Evolutionary conservation across 1,140 invertebrate genomes (phyloP).

Genomic region (Drosophila obscura): DNA sequence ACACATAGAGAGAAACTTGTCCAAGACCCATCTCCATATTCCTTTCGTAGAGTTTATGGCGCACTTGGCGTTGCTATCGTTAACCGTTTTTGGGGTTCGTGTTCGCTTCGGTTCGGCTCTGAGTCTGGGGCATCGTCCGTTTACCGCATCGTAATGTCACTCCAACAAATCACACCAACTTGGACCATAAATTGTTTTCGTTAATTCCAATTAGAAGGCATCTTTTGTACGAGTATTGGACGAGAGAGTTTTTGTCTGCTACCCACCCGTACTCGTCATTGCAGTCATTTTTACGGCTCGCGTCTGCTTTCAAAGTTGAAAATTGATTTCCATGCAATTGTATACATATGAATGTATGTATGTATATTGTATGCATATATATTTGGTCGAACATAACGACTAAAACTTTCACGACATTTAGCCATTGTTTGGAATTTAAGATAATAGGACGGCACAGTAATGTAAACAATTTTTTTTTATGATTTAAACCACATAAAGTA

Average conservation of each 20-base stretch:
- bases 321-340: slow-evolving; percentile 4
- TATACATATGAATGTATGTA: too few relatives aligned
- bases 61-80: slow-evolving; percentile 40
- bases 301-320: background rate
- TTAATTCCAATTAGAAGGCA: slow-evolving; percentile 73
- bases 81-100: background rate
- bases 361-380: too few relatives aligned
- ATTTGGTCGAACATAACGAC: too few relatives aligned
- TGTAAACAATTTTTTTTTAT: too few relatives aligned
- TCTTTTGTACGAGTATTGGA: slow-evolving; percentile 19
- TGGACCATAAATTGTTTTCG: slow-evolving; percentile 67
- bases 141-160: slow-evolving; percentile 77
- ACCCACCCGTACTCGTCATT: background rate
- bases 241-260: background rate
- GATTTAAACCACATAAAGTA: too few relatives aligned
- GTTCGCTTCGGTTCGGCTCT: background rate
- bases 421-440: too few relatives aligned
- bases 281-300: background rate
- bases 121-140: slow-evolving; percentile 26
- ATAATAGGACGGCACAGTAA: too few relatives aligned
- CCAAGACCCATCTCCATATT: slow-evolving; percentile 14
- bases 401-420: too few relatives aligned
- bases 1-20: background rate
- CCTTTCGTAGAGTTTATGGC: slow-evolving; percentile 41
- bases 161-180: slow-evolving; percentile 77